A percentile compares a stretch with the other conserved stretches of the same genome.
Conservation (phyloP, 2,888 invertebrate genomes). For the Catocala fraxini region DNA sequence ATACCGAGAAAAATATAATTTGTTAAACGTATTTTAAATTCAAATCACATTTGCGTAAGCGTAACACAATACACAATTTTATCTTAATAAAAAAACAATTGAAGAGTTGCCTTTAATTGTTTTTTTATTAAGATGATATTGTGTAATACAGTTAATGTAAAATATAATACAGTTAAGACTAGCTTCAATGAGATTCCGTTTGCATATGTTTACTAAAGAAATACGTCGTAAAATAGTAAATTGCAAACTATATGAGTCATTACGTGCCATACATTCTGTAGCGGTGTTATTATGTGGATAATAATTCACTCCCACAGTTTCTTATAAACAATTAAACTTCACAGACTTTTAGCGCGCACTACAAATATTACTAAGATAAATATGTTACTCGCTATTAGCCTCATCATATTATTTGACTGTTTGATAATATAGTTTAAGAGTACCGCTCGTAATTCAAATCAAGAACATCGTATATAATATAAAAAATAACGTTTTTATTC, state of each 20-base stretch:
- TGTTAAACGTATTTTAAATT: no score
- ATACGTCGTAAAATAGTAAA: conserved; percentile 21
- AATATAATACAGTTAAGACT: neutral
- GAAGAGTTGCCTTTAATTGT: no score
- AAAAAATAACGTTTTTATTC: neutral
- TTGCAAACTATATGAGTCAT: conserved; percentile 12
- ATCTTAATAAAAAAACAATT: neutral
- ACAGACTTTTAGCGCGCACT: conserved; percentile 3
- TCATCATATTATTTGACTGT: conserved; percentile 3
- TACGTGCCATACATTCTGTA: conserved; percentile 9
- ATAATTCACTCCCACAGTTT: conserved; percentile 10
- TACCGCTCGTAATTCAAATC: conserved; percentile 2
- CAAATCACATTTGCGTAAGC: no score
- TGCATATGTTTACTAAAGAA: conserved; percentile 26
- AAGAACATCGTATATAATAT: neutral
- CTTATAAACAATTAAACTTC: conserved; percentile 7
- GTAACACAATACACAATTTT: no score
- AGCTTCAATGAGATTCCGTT: conserved; percentile 27
- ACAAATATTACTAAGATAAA: conserved; percentile 6
- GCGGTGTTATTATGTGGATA: conserved; percentile 6
- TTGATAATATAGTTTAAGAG: neutral
- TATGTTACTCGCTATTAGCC: conserved; percentile 1
- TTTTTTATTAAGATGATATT: no score
- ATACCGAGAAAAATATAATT: no score
- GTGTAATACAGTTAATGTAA: no score